Conservation (phyloP, 1,140 invertebrate genomes). For the Gryon sp. region DNA sequence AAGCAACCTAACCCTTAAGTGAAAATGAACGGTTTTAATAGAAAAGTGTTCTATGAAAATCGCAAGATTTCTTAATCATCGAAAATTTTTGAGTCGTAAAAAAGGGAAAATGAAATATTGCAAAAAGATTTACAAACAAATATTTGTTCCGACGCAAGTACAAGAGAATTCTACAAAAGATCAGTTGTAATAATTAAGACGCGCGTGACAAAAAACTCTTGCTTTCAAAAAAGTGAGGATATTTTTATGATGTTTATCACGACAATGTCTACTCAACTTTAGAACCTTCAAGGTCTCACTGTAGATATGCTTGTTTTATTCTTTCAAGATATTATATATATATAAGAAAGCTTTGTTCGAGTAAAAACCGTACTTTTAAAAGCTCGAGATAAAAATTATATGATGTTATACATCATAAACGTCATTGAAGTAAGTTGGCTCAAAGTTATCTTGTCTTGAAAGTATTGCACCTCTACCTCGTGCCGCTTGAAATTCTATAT, state of each 20-base stretch:
- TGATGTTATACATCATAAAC: slow-evolving; percentile 38
- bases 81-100: slow-evolving; percentile 3
- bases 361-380: slow-evolving; percentile 25
- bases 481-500: slow-evolving; percentile 39
- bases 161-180: slow-evolving; percentile 1
- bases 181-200: not conserved
- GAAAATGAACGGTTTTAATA: slow-evolving; percentile 30
- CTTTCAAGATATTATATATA: slow-evolving; percentile 7
- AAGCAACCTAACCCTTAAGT: slow-evolving; percentile 55
- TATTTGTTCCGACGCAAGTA: not conserved
- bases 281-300: slow-evolving; percentile 19
- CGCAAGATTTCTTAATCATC: slow-evolving; percentile 40
- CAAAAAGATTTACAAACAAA: slow-evolving; percentile 1
- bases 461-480: slow-evolving; percentile 41
- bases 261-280: not conserved
- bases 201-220: slow-evolving; percentile 10
- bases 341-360: slow-evolving; percentile 43
- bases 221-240: slow-evolving; percentile 21
- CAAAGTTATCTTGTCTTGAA: slow-evolving; percentile 38
- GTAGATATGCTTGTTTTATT: slow-evolving; percentile 20
- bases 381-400: slow-evolving; percentile 22
- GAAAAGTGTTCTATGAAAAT: slow-evolving; percentile 25
- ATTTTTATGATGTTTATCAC: slow-evolving; percentile 24
- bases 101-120: slow-evolving; percentile 10
- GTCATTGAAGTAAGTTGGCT: slow-evolving; percentile 41